These are phyloP conservation scores for Mycalesis mineus DNA, from an alignment of 2,888 invertebrate genomes.

Conservation along the genomic window DNA sequence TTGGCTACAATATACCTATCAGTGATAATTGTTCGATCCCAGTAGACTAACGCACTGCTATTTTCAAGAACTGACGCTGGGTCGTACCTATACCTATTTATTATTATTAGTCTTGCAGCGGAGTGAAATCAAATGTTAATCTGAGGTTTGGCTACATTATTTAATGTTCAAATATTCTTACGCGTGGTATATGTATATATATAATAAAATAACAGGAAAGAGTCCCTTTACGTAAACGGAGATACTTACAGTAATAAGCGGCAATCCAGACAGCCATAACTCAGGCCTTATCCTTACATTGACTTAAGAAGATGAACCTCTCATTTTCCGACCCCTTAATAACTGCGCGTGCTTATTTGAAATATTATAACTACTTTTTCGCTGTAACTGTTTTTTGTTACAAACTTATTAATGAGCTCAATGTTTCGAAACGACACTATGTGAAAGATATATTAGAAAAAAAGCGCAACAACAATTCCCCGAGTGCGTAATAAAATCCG, in stretches of 20 bases:
- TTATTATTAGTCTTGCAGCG: no score
- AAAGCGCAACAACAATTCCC: no score
- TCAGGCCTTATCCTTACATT: conserved; percentile 65
- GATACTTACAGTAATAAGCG: conserved; percentile 54
- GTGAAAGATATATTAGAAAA: no score
- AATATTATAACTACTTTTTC: background rate
- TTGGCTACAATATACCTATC: no score
- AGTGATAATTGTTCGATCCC: no score
- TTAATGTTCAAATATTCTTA: no score
- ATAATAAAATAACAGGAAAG: background rate
- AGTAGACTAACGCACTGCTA: no score
- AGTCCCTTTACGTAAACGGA: background rate
- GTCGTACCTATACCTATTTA: no score
- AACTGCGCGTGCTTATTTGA: conserved; percentile 40
- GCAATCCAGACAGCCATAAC: conserved; percentile 53
- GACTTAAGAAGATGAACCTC: conserved; percentile 65
- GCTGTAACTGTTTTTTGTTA: background rate
- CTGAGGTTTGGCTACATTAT: no score
- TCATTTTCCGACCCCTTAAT: conserved; percentile 50
- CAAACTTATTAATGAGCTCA: background rate
- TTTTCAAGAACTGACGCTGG: no score
- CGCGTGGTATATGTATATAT: background rate
- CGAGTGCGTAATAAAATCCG: no score
- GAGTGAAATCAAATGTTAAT: no score
- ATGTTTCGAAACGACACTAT: background rate